Conservation (phyloP, 23 tunicate species). For the Aplidium turbinatum region DNA sequence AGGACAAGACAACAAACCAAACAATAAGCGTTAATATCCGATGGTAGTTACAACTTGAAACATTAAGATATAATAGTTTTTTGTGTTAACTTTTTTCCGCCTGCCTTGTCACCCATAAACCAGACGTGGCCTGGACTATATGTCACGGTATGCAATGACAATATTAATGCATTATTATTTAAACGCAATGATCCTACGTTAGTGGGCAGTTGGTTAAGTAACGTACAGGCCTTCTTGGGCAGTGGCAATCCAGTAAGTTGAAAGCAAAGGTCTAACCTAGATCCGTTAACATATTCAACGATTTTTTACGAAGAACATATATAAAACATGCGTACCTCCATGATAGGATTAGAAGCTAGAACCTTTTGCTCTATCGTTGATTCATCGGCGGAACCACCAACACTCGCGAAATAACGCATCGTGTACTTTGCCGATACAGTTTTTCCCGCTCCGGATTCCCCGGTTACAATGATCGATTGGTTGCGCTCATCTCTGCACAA, state of each 20-base stretch:
- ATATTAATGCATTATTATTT: no score
- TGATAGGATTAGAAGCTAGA: constrained; percentile 94
- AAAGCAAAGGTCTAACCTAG: background rate
- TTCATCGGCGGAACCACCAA: constrained; percentile 85
- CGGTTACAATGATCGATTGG: constrained; percentile 98
- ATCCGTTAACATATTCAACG: background rate
- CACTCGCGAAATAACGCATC: constrained; percentile 96
- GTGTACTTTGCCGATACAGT: constrained; percentile 98
- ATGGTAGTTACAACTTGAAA: no score
- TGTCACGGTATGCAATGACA: no score
- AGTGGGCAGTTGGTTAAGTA: no score
- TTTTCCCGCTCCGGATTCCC: constrained; percentile 99
- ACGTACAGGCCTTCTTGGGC: no score
- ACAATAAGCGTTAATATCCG: no score
- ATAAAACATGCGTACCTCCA: constrained; percentile 97
- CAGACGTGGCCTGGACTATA: no score
- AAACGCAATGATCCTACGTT: no score
- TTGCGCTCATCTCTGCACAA: constrained; percentile 63
- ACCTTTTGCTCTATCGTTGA: constrained; percentile 94
- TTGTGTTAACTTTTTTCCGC: no score
- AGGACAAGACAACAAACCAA: no score
- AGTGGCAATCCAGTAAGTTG: background rate
- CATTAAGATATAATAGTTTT: no score
- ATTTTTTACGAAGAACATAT: background rate
- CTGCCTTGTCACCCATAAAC: no score